Evolutionary conservation across 2,113 vertebrate genomes (phyloP).

Genomic region (Aplodontia rufa): DNA sequence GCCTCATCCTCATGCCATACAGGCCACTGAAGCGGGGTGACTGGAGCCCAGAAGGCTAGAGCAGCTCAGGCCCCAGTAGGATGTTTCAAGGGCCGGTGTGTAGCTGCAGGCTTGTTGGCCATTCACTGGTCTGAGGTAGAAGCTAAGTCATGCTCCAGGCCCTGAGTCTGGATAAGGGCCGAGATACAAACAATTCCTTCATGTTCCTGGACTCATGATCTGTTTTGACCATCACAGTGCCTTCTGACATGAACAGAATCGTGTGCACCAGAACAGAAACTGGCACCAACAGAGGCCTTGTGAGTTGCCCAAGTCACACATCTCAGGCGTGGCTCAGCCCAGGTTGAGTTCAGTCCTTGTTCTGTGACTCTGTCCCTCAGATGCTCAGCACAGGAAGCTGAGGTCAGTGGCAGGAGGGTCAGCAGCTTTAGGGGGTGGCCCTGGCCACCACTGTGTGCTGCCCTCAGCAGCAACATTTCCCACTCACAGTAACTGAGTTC

Average conservation of each 20-base stretch:
- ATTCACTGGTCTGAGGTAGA: neutral
- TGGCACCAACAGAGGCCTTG: neutral
- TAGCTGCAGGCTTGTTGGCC: neutral
- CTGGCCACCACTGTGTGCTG: neutral
- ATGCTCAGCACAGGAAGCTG: neutral
- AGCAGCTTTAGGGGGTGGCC: fast-evolving
- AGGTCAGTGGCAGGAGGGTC: neutral
- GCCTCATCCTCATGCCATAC: neutral
- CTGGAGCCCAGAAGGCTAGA: neutral
- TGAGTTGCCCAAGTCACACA: neutral
- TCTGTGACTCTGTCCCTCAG: neutral
- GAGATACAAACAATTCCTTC: neutral
- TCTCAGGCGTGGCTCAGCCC: neutral
- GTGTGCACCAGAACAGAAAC: neutral
- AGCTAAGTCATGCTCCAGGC: neutral
- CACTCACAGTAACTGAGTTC: neutral
- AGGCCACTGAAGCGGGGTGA: neutral
- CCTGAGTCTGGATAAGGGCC: neutral
- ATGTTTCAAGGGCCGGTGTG: neutral
- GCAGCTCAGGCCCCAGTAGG: neutral
- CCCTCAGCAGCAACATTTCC: neutral
- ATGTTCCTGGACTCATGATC: neutral
- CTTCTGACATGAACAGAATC: neutral
- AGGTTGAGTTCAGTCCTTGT: neutral
- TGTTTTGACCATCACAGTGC: neutral